Conservation (phyloP, 2,888 invertebrate genomes). For the Bibio marci region DNA sequence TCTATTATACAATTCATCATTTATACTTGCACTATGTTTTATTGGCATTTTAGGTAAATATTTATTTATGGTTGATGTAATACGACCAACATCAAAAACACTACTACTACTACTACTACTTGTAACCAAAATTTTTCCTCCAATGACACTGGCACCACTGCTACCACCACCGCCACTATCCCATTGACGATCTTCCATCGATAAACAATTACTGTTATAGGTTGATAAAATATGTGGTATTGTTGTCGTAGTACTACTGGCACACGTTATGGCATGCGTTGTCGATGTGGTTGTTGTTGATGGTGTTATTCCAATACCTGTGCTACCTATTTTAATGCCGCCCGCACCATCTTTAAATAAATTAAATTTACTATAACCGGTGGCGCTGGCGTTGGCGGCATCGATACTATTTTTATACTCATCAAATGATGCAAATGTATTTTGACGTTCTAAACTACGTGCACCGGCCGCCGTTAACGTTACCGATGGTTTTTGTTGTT, state of each 20-base stretch:
- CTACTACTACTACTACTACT: no score
- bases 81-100: background rate
- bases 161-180: conserved; percentile 45
- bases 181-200: conserved; percentile 42
- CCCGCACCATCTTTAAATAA: conserved; percentile 40
- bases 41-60: conserved; percentile 18
- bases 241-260: no score
- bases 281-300: no score
- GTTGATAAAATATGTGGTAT: no score
- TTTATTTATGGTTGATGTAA: conserved; percentile 13
- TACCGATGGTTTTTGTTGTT: conserved; percentile 2
- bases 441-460: conserved; percentile 66
- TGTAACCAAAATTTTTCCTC: no score
- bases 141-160: no score
- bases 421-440: conserved; percentile 48
- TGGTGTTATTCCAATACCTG: no score
- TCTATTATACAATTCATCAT: conserved; percentile 15
- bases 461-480: conserved; percentile 19
- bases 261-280: no score
- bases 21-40: conserved; percentile 17
- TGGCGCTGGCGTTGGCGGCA: conserved; percentile 1
- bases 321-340: no score
- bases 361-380: conserved; percentile 29
- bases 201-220: background rate
- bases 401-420: conserved; percentile 26